These are phyloP conservation scores for Rotaria sp. DNA, from an alignment of 2,888 invertebrate genomes.

Conservation along the genomic window DNA sequence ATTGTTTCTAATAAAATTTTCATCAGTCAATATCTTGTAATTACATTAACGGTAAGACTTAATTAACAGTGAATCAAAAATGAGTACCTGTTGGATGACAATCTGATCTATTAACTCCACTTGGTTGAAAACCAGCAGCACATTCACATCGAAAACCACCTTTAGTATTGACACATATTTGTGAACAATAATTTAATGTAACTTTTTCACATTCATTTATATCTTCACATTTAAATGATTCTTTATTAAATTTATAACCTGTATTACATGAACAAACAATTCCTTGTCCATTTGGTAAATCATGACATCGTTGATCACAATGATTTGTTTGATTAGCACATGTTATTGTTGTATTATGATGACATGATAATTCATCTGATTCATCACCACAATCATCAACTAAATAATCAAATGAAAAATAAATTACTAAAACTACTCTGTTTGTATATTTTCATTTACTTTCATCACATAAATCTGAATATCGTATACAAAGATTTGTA, in stretches of 20 bases:
- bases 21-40: too few species aligned
- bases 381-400: slow-evolving; percentile 34
- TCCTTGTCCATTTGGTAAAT: slow-evolving; percentile 25
- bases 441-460: neutral
- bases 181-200: slow-evolving; percentile 81
- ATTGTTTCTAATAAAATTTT: too few species aligned
- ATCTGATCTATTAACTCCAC: slow-evolving; percentile 12
- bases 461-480: slow-evolving; percentile 31
- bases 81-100: slow-evolving; percentile 28
- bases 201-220: slow-evolving; percentile 70
- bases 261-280: slow-evolving; percentile 33
- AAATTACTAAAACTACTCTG: neutral
- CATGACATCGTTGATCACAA: slow-evolving; percentile 35
- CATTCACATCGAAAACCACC: slow-evolving; percentile 81
- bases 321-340: neutral
- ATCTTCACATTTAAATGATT: slow-evolving; percentile 57
- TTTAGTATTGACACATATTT: slow-evolving; percentile 80
- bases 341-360: slow-evolving; percentile 30
- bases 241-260: slow-evolving; percentile 31
- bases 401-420: neutral
- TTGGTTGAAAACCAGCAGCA: slow-evolving; percentile 53
- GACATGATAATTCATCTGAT: slow-evolving; percentile 37
- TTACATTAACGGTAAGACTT: too few species aligned
- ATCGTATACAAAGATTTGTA: neutral
- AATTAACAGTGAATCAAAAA: too few species aligned